A percentile compares a stretch with the other conserved stretches of the same genome.
phyloP scores from a whole-genome alignment of 2,113 vertebrate genomes.

The Martes martes region DNA sequence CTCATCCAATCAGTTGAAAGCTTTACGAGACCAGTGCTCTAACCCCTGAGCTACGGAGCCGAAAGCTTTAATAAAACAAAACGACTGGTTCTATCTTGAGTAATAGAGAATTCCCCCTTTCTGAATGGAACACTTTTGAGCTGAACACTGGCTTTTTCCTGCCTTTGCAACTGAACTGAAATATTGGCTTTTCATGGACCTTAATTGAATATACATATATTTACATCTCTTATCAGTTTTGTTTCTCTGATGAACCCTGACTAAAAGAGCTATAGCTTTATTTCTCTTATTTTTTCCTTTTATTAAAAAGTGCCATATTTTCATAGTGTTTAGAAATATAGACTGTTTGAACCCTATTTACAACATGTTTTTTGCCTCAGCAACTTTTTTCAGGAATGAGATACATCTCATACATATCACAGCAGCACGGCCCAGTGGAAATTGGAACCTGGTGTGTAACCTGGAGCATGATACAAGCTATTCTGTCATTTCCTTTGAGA shows the following conservation, averaged over 20 bases:
- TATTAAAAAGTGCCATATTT: neutral
- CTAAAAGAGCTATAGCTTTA: neutral
- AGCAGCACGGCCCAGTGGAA: neutral
- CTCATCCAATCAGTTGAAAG: neutral
- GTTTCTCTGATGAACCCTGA: neutral
- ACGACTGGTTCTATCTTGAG: no score
- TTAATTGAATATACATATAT: neutral
- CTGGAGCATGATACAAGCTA: neutral
- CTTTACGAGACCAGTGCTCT: no score
- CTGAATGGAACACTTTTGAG: neutral
- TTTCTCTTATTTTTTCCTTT: neutral
- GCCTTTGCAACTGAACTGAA: neutral
- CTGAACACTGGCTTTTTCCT: neutral
- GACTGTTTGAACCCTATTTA: neutral
- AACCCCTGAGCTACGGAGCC: no score
- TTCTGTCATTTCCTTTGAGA: neutral
- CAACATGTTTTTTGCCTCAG: neutral
- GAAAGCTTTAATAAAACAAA: neutral
- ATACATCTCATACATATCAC: fast-evolving
- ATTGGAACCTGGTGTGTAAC: neutral
- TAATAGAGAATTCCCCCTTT: neutral
- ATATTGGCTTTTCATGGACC: neutral
- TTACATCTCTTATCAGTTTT: neutral
- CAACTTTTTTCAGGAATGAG: neutral
- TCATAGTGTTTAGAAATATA: neutral